phyloP scores from a whole-genome alignment of 2,113 vertebrate species.

The Nymphicus hollandicus region DNA sequence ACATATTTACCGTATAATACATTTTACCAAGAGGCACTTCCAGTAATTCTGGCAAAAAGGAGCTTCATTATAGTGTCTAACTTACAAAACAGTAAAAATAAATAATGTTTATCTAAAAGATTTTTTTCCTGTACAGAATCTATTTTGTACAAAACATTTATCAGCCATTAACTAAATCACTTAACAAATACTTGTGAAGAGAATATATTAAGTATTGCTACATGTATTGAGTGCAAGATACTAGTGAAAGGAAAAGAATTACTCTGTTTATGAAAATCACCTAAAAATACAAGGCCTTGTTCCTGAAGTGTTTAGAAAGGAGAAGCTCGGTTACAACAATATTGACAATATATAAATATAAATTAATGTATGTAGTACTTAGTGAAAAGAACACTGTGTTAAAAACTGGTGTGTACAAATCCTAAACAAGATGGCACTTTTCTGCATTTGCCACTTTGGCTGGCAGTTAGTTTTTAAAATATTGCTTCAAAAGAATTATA shows the following conservation, averaged over 20 bases:
- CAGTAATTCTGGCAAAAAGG: conserved; percentile 89
- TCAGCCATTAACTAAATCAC: conserved; percentile 82
- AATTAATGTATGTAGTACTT: conserved; percentile 61
- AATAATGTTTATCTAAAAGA: conserved; percentile 92
- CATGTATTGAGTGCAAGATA: conserved; percentile 87
- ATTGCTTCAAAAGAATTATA: conserved; percentile 66
- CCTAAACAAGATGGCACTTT: conserved; percentile 51
- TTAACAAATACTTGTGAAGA: conserved; percentile 86
- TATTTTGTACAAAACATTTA: conserved; percentile 95
- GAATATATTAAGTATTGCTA: conserved; percentile 84
- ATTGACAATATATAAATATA: conserved; percentile 70
- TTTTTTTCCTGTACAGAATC: conserved; percentile 88
- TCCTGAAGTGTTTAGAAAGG: conserved; percentile 68
- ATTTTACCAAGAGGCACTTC: conserved; percentile 95
- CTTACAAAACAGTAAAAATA: conserved; percentile 96
- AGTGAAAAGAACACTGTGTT: conserved; percentile 66
- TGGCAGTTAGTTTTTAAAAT: conserved; percentile 65
- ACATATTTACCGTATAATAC: conserved; percentile 90
- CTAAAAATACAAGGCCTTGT: conserved; percentile 81
- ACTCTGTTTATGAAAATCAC: conserved; percentile 76
- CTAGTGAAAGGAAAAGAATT: conserved; percentile 82
- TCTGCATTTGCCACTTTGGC: conserved; percentile 47
- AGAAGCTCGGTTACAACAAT: conserved; percentile 68
- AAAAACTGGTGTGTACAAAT: conserved; percentile 66
- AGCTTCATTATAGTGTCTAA: conserved; percentile 92